Percentiles rank a stretch among this genome's conserved stretches.
These are phyloP conservation scores for Typhlichthys subterraneus DNA, from an alignment of 2,797 vertebrate genomes.

Conservation along the genomic window DNA sequence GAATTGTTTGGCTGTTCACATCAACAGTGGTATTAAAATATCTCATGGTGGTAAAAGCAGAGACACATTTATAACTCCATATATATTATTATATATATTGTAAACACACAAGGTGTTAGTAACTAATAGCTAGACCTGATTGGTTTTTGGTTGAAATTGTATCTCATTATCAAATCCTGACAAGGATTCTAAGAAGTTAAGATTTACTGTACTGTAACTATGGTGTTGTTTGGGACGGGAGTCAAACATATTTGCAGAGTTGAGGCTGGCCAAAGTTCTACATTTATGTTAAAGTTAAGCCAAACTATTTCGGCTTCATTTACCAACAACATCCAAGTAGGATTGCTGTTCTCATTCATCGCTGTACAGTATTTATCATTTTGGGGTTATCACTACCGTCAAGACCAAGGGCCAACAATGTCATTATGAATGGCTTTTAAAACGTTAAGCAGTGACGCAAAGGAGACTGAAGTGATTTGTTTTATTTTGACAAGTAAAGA, in stretches of 20 bases:
- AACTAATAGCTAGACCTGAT: conserved; percentile 20
- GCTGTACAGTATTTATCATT: conserved; percentile 51
- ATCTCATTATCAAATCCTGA: conserved; percentile 50
- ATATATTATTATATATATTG: too few species aligned
- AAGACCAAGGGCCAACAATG: conserved; percentile 26
- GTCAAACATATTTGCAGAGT: conserved; percentile 43
- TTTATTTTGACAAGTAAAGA: conserved; percentile 32
- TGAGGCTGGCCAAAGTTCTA: conserved; percentile 53
- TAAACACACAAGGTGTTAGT: conserved; percentile 14
- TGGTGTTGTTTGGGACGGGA: conserved; percentile 44
- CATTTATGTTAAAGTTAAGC: conserved; percentile 66
- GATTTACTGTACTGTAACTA: conserved; percentile 30
- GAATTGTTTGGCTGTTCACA: conserved; percentile 5
- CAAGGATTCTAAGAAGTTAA: conserved; percentile 57
- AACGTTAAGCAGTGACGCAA: conserved; percentile 18
- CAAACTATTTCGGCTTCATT: conserved; percentile 49
- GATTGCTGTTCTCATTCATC: conserved; percentile 70
- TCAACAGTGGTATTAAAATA: conserved; percentile 4
- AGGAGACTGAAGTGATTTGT: conserved; percentile 25
- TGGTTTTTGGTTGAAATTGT: conserved; percentile 30
- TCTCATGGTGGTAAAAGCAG: conserved; percentile 12
- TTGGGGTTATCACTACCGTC: conserved; percentile 48
- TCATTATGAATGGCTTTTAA: conserved; percentile 37
- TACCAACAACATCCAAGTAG: conserved; percentile 64
- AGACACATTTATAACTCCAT: neutral